phyloP scores from a whole-genome alignment of 2,888 invertebrate species.

The Drosophila differens region DNA sequence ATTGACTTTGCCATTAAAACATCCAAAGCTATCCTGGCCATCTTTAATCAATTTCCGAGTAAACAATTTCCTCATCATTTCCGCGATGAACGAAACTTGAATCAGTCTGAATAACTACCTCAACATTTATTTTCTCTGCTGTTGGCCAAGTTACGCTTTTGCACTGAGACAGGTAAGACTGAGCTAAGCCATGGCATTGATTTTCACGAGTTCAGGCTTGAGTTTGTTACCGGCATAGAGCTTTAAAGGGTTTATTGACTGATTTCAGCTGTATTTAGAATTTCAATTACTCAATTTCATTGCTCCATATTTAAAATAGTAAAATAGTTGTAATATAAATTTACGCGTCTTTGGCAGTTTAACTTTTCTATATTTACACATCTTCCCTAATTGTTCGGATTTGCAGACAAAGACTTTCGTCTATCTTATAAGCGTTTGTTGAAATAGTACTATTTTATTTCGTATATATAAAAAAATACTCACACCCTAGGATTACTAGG shows the following conservation, averaged over 20 bases:
- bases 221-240: not conserved
- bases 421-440: not conserved
- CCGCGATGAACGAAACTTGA: conserved; percentile 37
- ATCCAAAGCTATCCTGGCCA: conserved; percentile 49
- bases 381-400: not conserved
- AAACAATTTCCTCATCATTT: conserved; percentile 74
- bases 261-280: not conserved
- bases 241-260: not conserved
- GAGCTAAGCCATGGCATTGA: not conserved
- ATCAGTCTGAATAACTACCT: conserved; percentile 15
- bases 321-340: not conserved
- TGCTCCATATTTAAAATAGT: not conserved
- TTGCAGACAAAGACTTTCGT: not conserved
- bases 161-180: not conserved
- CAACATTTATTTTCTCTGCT: conserved; percentile 9
- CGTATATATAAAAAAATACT: not conserved
- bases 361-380: not conserved
- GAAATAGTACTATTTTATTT: not conserved
- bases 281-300: not conserved
- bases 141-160: not conserved
- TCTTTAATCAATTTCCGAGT: conserved; percentile 71
- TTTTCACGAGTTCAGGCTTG: not conserved
- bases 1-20: conserved; percentile 57
- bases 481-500: not conserved
- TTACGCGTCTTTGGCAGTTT: not conserved